Evolutionary conservation across 2,888 invertebrate genomes (phyloP).

Genomic region (Tupiocoris notatus): DNA sequence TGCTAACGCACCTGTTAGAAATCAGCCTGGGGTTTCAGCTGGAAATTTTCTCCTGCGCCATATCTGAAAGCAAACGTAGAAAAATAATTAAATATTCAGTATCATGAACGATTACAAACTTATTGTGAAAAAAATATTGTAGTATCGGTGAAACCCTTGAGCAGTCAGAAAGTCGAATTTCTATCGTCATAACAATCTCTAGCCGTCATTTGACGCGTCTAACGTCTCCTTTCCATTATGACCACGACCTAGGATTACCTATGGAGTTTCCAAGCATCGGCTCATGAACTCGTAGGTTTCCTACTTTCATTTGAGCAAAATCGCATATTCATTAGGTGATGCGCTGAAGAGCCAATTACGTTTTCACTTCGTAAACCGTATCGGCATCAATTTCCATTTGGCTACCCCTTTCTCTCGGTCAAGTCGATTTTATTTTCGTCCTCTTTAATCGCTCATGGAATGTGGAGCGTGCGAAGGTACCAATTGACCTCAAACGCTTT

Average conservation of each 20-base stretch:
- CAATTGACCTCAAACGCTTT: conserved; percentile 11
- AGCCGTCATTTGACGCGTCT: too few relatives aligned
- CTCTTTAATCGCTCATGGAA: conserved; percentile 4
- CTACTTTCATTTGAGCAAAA: too few relatives aligned
- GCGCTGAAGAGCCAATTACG: too few relatives aligned
- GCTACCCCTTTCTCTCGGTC: conserved; percentile 21
- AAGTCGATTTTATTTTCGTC: conserved; percentile 13
- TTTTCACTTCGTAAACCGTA: conserved; percentile 10
- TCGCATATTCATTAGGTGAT: too few relatives aligned
- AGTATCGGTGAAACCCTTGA: neutral
- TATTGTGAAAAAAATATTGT: neutral
- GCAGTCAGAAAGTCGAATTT: too few relatives aligned
- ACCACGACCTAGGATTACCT: too few relatives aligned
- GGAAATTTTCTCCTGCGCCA: neutral
- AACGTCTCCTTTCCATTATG: too few relatives aligned
- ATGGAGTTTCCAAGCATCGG: too few relatives aligned
- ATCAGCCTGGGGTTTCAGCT: conserved; percentile 11
- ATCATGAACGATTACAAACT: neutral
- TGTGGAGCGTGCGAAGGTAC: conserved; percentile 28
- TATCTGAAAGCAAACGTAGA: conserved; percentile 22
- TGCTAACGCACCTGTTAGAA: conserved; percentile 22
- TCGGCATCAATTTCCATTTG: conserved; percentile 17
- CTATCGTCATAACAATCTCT: too few relatives aligned
- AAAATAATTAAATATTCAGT: neutral
- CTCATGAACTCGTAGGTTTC: too few relatives aligned